These are phyloP conservation scores for Contarinia nasturtii DNA, from an alignment of 1,140 invertebrate species.

Conservation along the genomic window DNA sequence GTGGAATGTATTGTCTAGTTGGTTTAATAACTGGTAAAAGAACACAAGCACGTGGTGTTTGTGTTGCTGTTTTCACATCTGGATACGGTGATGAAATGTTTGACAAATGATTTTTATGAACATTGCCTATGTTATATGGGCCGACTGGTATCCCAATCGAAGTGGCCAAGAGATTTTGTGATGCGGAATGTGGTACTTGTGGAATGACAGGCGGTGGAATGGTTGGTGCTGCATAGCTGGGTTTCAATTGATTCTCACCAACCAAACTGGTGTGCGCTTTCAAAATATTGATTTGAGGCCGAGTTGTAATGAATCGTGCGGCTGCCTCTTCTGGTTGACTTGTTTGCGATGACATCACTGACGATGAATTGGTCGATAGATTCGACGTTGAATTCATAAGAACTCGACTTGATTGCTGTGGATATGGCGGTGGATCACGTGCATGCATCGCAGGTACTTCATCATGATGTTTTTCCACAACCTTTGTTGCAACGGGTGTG, in stretches of 20 bases:
- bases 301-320: conserved; percentile 42
- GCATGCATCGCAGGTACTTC: conserved; percentile 8
- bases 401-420: conserved; percentile 19
- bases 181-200: neutral
- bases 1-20: conserved; percentile 24
- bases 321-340: conserved; percentile 33
- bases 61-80: conserved; percentile 19
- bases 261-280: conserved; percentile 41
- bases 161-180: conserved; percentile 1
- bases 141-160: conserved; percentile 21
- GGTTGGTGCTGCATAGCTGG: conserved; percentile 29
- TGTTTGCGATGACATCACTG: conserved; percentile 3
- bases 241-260: conserved; percentile 23
- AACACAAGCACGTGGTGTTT: conserved; percentile 21
- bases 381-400: neutral
- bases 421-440: conserved; percentile 34
- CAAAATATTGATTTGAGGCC: conserved; percentile 43
- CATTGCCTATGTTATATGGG: conserved; percentile 15
- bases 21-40: conserved; percentile 22
- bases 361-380: conserved; percentile 34
- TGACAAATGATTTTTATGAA: conserved; percentile 18
- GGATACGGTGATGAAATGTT: conserved; percentile 25
- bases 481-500: conserved; percentile 17
- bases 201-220: conserved; percentile 4
- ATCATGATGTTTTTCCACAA: conserved; percentile 4